Conservation (phyloP, 2,888 invertebrate genomes). For the Heliconius sara region DNA sequence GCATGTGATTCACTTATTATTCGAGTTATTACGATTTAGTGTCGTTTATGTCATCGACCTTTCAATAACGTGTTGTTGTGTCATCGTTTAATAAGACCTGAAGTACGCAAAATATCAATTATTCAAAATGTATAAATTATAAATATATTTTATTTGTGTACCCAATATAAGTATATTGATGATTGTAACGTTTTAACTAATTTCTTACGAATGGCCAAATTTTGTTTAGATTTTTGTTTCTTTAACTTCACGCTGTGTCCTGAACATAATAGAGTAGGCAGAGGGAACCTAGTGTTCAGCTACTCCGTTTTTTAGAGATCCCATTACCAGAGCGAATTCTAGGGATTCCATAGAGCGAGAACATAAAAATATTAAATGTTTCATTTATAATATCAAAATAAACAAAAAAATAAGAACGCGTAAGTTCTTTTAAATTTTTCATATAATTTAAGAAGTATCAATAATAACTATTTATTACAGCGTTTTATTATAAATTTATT, state of each 20-base stretch:
- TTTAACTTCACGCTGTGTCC: background rate
- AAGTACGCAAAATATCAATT: background rate
- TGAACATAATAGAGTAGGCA: background rate
- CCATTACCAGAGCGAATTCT: background rate
- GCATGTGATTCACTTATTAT: conserved; percentile 18
- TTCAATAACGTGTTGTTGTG: conserved; percentile 7
- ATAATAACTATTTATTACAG: background rate
- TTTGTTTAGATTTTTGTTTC: background rate
- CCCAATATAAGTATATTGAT: too few relatives aligned
- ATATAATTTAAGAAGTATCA: background rate
- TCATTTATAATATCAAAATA: background rate
- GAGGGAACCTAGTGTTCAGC: background rate
- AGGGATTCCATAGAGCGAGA: background rate
- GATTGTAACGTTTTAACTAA: too few relatives aligned
- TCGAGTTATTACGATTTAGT: conserved; percentile 9
- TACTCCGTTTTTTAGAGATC: too few relatives aligned
- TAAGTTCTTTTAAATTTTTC: background rate
- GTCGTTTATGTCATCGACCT: conserved; percentile 19
- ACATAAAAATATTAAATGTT: background rate
- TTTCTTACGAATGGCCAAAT: background rate
- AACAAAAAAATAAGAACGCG: too few relatives aligned
- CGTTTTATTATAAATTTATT: background rate
- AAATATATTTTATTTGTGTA: too few relatives aligned
- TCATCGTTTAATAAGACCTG: background rate
- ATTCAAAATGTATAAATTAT: background rate